phyloP scores from a whole-genome alignment of 2,888 invertebrate species.

The Phengaris arion region DNA sequence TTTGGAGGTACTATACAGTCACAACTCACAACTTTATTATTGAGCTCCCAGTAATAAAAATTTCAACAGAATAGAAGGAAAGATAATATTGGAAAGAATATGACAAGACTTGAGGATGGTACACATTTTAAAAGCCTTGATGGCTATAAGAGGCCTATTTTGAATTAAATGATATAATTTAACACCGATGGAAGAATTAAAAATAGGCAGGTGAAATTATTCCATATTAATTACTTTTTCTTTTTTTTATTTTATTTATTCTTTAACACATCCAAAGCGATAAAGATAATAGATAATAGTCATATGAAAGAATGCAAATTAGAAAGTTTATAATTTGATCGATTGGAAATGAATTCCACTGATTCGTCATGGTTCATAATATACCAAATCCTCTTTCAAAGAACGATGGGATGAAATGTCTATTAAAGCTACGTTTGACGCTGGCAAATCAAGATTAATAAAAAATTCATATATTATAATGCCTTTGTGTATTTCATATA shows the following conservation, averaged over 20 bases:
- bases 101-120: background rate
- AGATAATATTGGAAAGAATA: background rate
- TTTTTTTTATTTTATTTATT: too few species aligned
- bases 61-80: background rate
- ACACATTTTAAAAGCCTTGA: background rate
- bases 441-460: slow-evolving; percentile 37
- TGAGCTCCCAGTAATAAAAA: slow-evolving; percentile 36
- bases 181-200: too few species aligned
- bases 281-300: background rate
- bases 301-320: background rate
- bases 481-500: slow-evolving; percentile 3
- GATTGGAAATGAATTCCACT: background rate
- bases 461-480: background rate
- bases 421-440: slow-evolving; percentile 61
- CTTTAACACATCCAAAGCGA: background rate
- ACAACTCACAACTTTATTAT: slow-evolving; percentile 40
- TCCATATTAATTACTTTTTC: too few species aligned
- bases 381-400: slow-evolving; percentile 39
- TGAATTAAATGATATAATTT: too few species aligned
- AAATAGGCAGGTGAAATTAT: too few species aligned
- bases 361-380: background rate
- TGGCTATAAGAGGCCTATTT: too few species aligned
- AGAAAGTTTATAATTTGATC: background rate
- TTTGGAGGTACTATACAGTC: slow-evolving; percentile 38
- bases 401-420: slow-evolving; percentile 68